Percentiles rank a stretch among this genome's conserved stretches.
Conservation (phyloP, 2,797 vertebrate genomes). For the Aulostomus chinensis region DNA sequence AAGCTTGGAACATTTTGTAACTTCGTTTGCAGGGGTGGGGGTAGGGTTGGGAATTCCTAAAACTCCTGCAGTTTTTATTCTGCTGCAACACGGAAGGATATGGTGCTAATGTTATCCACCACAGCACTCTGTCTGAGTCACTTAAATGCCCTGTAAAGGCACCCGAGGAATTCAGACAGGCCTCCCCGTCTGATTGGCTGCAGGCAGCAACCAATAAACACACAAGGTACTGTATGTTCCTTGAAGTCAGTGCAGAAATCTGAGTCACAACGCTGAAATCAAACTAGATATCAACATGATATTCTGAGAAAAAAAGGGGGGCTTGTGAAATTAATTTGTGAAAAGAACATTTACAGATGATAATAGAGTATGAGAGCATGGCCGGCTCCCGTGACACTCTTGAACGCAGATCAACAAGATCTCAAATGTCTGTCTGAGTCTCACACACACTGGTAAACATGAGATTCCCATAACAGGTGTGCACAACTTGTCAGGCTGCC, state of each 20-base stretch:
- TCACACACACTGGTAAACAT: slow-evolving; percentile 57
- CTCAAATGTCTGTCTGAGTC: slow-evolving; percentile 53
- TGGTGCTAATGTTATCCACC: background rate
- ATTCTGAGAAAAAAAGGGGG: too few relatives aligned
- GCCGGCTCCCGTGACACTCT: slow-evolving; percentile 1
- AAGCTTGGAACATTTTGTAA: slow-evolving; percentile 25
- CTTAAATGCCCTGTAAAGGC: slow-evolving; percentile 26
- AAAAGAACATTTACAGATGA: too few relatives aligned
- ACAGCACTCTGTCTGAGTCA: background rate
- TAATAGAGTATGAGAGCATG: too few relatives aligned
- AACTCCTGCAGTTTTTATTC: slow-evolving; percentile 9
- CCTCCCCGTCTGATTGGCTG: slow-evolving; percentile 51
- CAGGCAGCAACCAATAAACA: slow-evolving; percentile 50
- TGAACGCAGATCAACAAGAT: slow-evolving; percentile 74
- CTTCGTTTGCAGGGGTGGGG: slow-evolving; percentile 31
- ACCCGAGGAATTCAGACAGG: slow-evolving; percentile 41
- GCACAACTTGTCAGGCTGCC: slow-evolving; percentile 31
- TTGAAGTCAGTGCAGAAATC: slow-evolving; percentile 26
- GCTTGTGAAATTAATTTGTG: too few relatives aligned
- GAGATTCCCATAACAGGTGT: slow-evolving; percentile 65
- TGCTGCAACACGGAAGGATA: slow-evolving; percentile 9
- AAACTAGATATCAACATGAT: too few relatives aligned
- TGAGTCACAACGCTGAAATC: background rate
- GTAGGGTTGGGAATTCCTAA: slow-evolving; percentile 15
- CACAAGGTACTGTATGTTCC: slow-evolving; percentile 2